A percentile compares a stretch with the other conserved stretches of the same genome.
These are phyloP conservation scores for Sebastes nivosus DNA, from an alignment of 2,797 vertebrate genomes.

Conservation along the genomic window DNA sequence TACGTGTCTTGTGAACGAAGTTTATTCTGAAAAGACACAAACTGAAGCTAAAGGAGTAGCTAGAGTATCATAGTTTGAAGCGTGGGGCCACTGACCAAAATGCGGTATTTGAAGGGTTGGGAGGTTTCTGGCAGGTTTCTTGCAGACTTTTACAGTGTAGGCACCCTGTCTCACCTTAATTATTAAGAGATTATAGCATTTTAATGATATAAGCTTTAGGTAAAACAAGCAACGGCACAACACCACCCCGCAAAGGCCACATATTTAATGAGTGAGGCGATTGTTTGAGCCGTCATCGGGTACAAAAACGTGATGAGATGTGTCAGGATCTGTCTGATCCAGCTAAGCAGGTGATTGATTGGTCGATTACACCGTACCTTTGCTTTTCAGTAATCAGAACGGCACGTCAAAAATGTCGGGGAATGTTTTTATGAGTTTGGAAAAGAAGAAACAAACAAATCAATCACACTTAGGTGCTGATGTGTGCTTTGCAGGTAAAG, in stretches of 20 bases:
- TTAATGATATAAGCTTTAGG: not conserved
- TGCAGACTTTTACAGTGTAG: not conserved
- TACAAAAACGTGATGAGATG: not conserved
- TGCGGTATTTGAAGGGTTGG: not conserved
- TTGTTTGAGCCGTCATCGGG: too few species aligned
- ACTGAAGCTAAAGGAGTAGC: too few species aligned
- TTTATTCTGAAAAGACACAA: not conserved
- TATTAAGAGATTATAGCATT: not conserved
- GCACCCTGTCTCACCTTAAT: not conserved
- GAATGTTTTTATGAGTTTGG: not conserved
- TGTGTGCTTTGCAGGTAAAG: not conserved
- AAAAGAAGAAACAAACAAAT: not conserved
- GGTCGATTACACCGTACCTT: not conserved
- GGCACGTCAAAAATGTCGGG: not conserved
- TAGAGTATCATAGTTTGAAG: too few species aligned
- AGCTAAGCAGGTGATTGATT: constrained; percentile 2
- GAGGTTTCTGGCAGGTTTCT: not conserved
- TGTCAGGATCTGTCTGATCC: constrained; percentile 1
- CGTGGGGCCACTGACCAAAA: not conserved
- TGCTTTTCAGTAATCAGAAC: not conserved
- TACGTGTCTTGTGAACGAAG: too few species aligned
- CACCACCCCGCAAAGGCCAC: not conserved
- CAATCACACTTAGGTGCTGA: not conserved
- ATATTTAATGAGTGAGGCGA: not conserved
- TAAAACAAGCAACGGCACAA: not conserved